A percentile compares a stretch with the other conserved stretches of the same genome.
Conservation (phyloP, 2,797 vertebrate genomes). For the Alca torda region DNA sequence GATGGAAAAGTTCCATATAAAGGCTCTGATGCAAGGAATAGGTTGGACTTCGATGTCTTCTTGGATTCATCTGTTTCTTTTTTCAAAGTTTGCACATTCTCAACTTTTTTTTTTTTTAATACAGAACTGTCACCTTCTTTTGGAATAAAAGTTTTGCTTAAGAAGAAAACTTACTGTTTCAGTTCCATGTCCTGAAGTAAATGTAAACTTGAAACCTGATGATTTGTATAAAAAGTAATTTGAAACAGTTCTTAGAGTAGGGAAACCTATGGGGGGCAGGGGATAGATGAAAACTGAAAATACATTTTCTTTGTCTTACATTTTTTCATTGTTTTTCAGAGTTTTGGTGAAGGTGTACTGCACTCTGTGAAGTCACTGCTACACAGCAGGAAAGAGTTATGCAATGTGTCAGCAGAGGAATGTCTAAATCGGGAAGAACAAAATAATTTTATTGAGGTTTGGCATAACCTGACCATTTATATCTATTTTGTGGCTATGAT, state of each 20-base stretch:
- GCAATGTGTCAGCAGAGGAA: slow-evolving; percentile 82
- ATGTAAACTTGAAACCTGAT: not conserved
- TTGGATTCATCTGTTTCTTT: not conserved
- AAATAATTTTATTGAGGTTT: slow-evolving; percentile 84
- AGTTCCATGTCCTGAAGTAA: not conserved
- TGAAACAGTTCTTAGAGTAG: not conserved
- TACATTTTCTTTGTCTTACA: not conserved
- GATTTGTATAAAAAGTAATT: not conserved
- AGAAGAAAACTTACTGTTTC: not conserved
- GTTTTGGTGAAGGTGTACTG: slow-evolving; percentile 83
- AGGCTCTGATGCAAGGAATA: not conserved
- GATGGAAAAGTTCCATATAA: not conserved
- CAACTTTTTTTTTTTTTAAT: not conserved
- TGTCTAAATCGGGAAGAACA: slow-evolving; percentile 75
- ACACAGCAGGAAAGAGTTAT: slow-evolving; percentile 90
- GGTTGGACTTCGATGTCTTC: not conserved
- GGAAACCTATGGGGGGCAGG: not conserved
- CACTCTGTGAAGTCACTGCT: slow-evolving; percentile 87
- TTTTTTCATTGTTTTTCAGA: slow-evolving; percentile 76
- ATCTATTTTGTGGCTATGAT: not conserved
- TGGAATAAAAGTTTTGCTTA: not conserved
- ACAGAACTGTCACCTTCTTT: not conserved
- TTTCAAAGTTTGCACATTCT: not conserved
- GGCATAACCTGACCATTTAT: not conserved
- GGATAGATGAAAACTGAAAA: not conserved